phyloP scores from a whole-genome alignment of 2,888 invertebrate genomes.

The Chloromyia formosa region DNA sequence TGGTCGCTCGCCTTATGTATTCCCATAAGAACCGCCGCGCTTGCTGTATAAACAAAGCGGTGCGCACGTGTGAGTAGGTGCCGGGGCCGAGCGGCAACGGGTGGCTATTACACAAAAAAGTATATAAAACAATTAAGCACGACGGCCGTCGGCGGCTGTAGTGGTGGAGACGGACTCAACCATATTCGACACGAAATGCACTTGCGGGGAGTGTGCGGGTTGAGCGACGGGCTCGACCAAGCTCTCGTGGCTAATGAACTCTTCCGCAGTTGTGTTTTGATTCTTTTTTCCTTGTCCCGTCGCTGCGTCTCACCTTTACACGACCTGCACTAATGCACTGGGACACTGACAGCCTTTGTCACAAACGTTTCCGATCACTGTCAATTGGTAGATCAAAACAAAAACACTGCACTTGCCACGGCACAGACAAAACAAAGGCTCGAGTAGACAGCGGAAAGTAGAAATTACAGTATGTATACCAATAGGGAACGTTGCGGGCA shows the following conservation, averaged over 20 bases:
- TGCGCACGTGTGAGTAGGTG: slow-evolving; percentile 36
- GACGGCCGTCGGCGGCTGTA: slow-evolving; percentile 7
- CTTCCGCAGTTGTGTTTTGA: slow-evolving; percentile 27
- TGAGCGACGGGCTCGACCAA: background rate
- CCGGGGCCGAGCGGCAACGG: slow-evolving; percentile 18
- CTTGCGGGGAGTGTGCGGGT: slow-evolving; percentile 1
- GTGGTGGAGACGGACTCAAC: slow-evolving; percentile 23
- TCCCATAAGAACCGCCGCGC: slow-evolving; percentile 14
- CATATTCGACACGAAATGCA: slow-evolving; percentile 23
- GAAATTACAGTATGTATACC: too few relatives aligned
- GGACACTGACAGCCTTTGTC: too few relatives aligned
- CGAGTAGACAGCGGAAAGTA: too few relatives aligned
- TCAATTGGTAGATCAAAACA: too few relatives aligned
- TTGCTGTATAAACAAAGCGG: slow-evolving; percentile 15
- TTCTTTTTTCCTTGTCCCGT: slow-evolving; percentile 26
- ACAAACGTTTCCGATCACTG: too few relatives aligned
- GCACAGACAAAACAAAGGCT: too few relatives aligned
- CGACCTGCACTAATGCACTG: background rate
- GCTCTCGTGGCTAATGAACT: slow-evolving; percentile 41
- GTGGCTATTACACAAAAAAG: slow-evolving; percentile 26
- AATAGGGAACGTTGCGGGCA: too few relatives aligned
- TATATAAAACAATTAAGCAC: slow-evolving; percentile 46
- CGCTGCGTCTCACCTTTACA: slow-evolving; percentile 12
- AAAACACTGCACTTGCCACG: too few relatives aligned
- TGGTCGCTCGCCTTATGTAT: slow-evolving; percentile 4